Base-by-base conservation (phyloP, 2,888 invertebrate genomes). In the Cantharis flavilabris region DNA sequence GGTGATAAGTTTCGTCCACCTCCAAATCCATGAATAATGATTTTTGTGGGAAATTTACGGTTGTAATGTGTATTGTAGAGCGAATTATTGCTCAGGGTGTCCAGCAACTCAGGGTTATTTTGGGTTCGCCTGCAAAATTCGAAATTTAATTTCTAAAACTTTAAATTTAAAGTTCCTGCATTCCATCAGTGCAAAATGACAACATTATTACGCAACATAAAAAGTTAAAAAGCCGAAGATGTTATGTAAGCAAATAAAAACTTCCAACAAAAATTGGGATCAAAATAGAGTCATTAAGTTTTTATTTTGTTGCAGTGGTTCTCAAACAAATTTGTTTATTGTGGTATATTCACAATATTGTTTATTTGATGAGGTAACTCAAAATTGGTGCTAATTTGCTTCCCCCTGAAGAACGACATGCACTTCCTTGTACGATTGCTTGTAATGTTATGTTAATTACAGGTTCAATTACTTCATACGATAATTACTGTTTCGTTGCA, bases 1-100 rank as follows among this genome's bases (percentile, higher is more conserved):
- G 96, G 96, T 0, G 95, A 93, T 33, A 94, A 89, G 85, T 94
- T 93, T 79, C 96, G 89, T 0, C 96, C 96, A 0, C 96, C 96
- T 0, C 96, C 96, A 84, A 98, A 97, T 7, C 97, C 97, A 85
- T 97, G 97, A 16, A 97, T 95, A 69, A 98, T 93, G 20, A 98
- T 91, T 89, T 97, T 97, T 5, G 96, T 96, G 0, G 95, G 94
- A 86, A 95, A 92, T 0, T 90, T 91, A 0, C 93, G 91, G 87
- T 97, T 95, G 87, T 96, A 97, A 82, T 91, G 92, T 0, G 96
- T 95, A 77, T 91, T 90, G 81, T 92, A 92, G 20, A 97, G 88
- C 0, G 96, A 94, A 62, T 93, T 92, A 69, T 91, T 89, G 83
- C 93, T 91, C 23, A 92, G 89, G 0, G 95, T 94, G 85, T 96